A percentile compares a stretch with the other conserved stretches of the same genome.
Conservation (phyloP, 2,797 vertebrate species). For the Sebastes glaucus region DNA sequence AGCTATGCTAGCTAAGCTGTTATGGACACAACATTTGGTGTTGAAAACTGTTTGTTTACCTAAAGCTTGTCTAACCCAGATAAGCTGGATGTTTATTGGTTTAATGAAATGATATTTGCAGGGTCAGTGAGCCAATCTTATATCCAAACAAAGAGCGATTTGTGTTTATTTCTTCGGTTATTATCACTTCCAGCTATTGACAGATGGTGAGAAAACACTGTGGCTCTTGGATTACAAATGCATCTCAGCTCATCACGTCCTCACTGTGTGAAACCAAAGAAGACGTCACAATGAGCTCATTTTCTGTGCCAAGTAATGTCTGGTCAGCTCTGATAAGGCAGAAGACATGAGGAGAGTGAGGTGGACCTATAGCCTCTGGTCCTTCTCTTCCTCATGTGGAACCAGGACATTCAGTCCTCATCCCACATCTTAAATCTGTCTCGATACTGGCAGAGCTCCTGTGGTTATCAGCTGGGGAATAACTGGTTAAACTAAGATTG, state of each 20-base stretch:
- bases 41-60: not conserved
- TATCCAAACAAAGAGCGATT: slow-evolving; percentile 23
- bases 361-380: not conserved
- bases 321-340: slow-evolving; percentile 26
- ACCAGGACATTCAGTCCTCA: not conserved
- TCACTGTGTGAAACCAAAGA: slow-evolving; percentile 32
- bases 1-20: not conserved
- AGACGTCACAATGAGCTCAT: not conserved
- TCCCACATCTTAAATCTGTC: not conserved
- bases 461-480: not conserved
- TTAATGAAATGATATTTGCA: slow-evolving; percentile 9
- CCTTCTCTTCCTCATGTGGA: not conserved
- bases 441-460: not conserved
- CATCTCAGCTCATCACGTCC: slow-evolving; percentile 43
- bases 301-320: slow-evolving; percentile 24
- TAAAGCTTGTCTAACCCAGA: not conserved
- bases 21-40: slow-evolving; percentile 8
- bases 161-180: slow-evolving; percentile 9
- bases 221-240: slow-evolving; percentile 53
- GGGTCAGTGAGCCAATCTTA: slow-evolving; percentile 6
- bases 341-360: not conserved
- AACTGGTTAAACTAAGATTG: slow-evolving; percentile 9
- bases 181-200: slow-evolving; percentile 33
- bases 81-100: slow-evolving; percentile 17
- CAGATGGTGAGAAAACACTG: slow-evolving; percentile 50